Percentiles rank a stretch among this genome's conserved stretches.
Conservation (phyloP, 2,113 vertebrate species). For the Cyanistes caeruleus region DNA sequence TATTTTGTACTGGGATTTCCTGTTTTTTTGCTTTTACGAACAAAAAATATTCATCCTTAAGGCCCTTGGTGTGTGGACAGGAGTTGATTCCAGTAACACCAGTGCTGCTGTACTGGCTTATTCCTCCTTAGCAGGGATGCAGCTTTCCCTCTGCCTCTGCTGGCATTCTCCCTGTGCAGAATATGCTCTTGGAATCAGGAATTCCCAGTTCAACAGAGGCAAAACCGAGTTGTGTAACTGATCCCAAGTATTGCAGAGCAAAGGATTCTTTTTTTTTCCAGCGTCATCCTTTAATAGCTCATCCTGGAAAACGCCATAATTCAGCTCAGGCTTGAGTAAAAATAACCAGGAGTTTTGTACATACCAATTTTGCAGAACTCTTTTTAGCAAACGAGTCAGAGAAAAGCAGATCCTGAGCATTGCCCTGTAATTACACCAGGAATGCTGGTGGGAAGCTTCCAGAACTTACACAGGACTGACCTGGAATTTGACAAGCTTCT, state of each 20-base stretch:
- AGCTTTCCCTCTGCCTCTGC: background rate
- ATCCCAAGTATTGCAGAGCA: background rate
- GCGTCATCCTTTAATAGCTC: background rate
- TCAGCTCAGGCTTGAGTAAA: background rate
- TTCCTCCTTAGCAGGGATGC: background rate
- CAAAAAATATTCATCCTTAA: background rate
- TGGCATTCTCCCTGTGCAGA: background rate
- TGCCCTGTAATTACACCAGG: conserved; percentile 20
- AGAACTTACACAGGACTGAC: background rate
- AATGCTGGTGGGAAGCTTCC: background rate
- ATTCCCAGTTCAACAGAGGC: background rate
- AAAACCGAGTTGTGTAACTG: background rate
- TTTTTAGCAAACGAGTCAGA: conserved; percentile 20
- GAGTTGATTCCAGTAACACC: background rate
- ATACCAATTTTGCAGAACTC: conserved; percentile 7
- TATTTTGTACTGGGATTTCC: conserved; percentile 32
- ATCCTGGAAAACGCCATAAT: background rate
- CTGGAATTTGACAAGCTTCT: background rate
- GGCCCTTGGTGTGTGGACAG: background rate
- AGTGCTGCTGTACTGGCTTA: background rate
- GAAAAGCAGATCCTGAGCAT: background rate
- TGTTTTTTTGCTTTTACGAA: background rate
- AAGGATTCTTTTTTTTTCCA: background rate
- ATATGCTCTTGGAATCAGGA: background rate
- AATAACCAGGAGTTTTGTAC: conserved; percentile 15